A percentile compares a stretch with the other conserved stretches of the same genome.
Conservation (phyloP, 2,888 invertebrate species). For the Acronicta psi region DNA sequence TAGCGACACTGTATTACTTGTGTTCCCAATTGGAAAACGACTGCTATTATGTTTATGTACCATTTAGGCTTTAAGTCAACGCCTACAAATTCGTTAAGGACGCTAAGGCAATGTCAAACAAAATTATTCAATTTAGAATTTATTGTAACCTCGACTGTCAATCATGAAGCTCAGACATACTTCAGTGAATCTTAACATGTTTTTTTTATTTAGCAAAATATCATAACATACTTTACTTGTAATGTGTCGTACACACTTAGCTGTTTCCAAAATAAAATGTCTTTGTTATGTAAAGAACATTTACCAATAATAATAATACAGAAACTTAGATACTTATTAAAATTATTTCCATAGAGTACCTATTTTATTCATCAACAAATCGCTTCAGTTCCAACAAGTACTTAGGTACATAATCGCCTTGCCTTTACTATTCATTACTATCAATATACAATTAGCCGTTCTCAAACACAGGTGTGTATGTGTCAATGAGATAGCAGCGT, state of each 20-base stretch:
- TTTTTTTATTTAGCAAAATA: not conserved
- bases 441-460: constrained; percentile 50
- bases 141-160: constrained; percentile 12
- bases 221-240: no score
- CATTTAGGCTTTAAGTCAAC: constrained; percentile 66
- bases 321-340: no score
- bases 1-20: constrained; percentile 47
- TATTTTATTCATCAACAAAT: constrained; percentile 3
- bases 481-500: constrained; percentile 66
- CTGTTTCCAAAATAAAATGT: no score
- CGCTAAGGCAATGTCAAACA: constrained; percentile 69
- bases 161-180: not conserved
- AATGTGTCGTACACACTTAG: no score
- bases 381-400: constrained; percentile 6
- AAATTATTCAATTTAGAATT: constrained; percentile 58
- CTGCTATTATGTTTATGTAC: constrained; percentile 46
- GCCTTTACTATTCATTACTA: constrained; percentile 40
- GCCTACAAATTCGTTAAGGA: constrained; percentile 65
- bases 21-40: constrained; percentile 62
- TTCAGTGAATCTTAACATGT: not conserved
- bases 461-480: constrained; percentile 61
- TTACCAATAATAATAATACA: no score
- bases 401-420: constrained; percentile 12
- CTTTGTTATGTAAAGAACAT: no score
- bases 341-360: not conserved